Conservation (phyloP, 2,113 vertebrate species). For the Leucosticte australis region DNA sequence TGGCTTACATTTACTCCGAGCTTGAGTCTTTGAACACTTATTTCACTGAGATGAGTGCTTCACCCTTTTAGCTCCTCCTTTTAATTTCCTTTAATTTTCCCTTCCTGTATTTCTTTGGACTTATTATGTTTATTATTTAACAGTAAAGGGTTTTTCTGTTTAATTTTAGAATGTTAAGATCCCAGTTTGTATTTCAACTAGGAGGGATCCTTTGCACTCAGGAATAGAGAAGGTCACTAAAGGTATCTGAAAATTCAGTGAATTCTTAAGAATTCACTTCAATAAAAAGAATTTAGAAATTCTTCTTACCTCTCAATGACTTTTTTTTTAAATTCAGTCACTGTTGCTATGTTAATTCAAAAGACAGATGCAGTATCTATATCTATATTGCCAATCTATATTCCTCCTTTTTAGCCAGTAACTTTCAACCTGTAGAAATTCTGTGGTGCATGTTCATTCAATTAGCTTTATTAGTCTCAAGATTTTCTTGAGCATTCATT, state of each 20-base stretch:
- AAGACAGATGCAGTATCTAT: neutral
- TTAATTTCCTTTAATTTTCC: neutral
- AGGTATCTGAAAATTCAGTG: neutral
- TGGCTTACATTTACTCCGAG: neutral
- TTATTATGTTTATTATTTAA: neutral
- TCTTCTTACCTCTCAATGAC: neutral
- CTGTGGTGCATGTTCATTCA: neutral
- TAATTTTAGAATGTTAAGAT: neutral
- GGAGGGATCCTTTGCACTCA: neutral
- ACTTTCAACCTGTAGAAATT: neutral
- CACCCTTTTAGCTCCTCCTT: neutral
- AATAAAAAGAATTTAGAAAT: neutral
- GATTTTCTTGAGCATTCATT: neutral
- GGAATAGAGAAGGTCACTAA: neutral
- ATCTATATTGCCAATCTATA: neutral
- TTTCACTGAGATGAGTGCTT: neutral
- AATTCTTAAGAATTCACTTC: neutral
- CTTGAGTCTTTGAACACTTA: neutral
- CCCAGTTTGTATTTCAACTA: neutral
- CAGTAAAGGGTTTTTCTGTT: neutral
- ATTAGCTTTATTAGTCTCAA: neutral
- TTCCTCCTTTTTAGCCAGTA: neutral
- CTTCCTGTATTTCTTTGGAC: neutral
- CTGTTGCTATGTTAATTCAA: neutral
- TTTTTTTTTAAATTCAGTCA: neutral